These are phyloP conservation scores for Tapirus terrestris DNA, from an alignment of 2,113 vertebrate species.

Conservation along the genomic window DNA sequence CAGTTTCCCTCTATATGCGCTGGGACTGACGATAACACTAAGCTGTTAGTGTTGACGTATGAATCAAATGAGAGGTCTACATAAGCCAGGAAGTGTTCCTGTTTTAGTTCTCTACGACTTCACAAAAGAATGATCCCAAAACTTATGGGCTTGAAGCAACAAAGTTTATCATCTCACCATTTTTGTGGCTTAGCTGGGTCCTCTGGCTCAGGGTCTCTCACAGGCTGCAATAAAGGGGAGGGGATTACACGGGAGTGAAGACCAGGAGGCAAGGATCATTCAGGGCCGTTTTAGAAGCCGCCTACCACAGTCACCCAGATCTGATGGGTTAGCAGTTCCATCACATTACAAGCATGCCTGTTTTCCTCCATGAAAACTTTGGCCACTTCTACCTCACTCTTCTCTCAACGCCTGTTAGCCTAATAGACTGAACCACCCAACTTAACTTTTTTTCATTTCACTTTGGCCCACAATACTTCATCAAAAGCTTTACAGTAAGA, in stretches of 20 bases:
- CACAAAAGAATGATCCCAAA: not conserved
- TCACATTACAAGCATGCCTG: not conserved
- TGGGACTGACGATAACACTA: not conserved
- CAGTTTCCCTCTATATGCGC: not conserved
- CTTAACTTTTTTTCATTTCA: not conserved
- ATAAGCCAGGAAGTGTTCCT: no score
- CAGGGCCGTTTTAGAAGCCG: not conserved
- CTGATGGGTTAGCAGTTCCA: not conserved
- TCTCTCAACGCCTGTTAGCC: not conserved
- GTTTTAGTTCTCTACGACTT: not conserved
- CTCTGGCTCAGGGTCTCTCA: not conserved
- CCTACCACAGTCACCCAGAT: not conserved
- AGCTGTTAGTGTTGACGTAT: not conserved
- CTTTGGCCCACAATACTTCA: not conserved
- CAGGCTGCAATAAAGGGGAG: accelerated
- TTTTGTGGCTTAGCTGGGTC: not conserved
- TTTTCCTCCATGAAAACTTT: not conserved
- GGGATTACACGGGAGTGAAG: no score
- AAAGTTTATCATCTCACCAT: not conserved
- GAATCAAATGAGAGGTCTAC: not conserved
- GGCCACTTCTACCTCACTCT: not conserved
- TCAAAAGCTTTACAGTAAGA: not conserved
- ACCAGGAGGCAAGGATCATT: not conserved
- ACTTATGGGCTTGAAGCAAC: not conserved
- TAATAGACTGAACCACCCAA: not conserved